Percentiles rank a stretch among this genome's conserved stretches.
Evolutionary conservation across 2,113 vertebrate genomes (phyloP).

Genomic region (Brachionichthys hirsutus): DNA sequence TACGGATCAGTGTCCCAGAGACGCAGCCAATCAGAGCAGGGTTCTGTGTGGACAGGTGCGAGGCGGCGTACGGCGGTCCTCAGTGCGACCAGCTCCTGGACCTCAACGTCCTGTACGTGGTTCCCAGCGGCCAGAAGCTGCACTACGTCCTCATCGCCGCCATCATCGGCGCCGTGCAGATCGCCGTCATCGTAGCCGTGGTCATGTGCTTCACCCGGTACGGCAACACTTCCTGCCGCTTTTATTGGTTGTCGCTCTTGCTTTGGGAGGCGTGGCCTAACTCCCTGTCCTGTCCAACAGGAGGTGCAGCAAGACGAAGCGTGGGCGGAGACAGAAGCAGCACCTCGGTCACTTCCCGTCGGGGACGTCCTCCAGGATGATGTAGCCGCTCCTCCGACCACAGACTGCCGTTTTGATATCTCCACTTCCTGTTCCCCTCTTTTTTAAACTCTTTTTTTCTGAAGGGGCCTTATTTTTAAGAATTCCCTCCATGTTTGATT

Average conservation of each 20-base stretch:
- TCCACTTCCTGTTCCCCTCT: conserved; percentile 59
- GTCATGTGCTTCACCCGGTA: conserved; percentile 99
- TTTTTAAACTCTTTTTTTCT: conserved; percentile 53
- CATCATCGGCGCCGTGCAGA: conserved; percentile 97
- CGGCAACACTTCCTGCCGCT: too few relatives aligned
- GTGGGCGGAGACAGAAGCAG: conserved; percentile 96
- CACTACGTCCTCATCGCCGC: conserved; percentile 98
- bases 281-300: conserved; percentile 73
- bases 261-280: not conserved
- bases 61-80: conserved; percentile 91
- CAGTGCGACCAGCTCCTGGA: conserved; percentile 94
- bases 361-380: conserved; percentile 94
- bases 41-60: conserved; percentile 91
- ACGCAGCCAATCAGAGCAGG: too few relatives aligned
- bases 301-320: conserved; percentile 95
- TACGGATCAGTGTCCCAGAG: too few relatives aligned
- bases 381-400: conserved; percentile 80
- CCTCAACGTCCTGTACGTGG: conserved; percentile 98
- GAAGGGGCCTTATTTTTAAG: conserved; percentile 69
- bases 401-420: conserved; percentile 67
- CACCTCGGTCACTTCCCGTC: conserved; percentile 96
- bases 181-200: conserved; percentile 95
- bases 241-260: too few relatives aligned
- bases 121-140: conserved; percentile 96
- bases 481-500: conserved; percentile 71